A percentile compares a stretch with the other conserved stretches of the same genome.
Conservation (phyloP, 2,888 invertebrate genomes). For the Herminia tarsipennalis region DNA sequence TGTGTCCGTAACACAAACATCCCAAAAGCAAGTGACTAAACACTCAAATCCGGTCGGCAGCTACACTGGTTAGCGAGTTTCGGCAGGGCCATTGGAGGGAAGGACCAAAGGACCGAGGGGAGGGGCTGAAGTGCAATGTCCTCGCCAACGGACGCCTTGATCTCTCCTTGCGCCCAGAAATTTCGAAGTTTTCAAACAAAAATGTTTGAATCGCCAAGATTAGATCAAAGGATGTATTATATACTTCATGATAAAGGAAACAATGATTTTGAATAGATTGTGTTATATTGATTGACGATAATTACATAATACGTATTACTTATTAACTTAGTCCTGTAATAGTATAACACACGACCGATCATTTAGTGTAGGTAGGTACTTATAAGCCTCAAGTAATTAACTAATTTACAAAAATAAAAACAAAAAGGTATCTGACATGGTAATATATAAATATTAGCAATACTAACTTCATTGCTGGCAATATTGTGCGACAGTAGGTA, state of each 20-base stretch:
- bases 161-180: constrained; percentile 59
- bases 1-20: constrained; percentile 52
- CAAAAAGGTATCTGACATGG: too few relatives aligned
- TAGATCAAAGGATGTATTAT: too few relatives aligned
- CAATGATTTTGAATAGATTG: background rate
- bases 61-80: constrained; percentile 77
- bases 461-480: too few relatives aligned
- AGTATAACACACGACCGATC: too few relatives aligned
- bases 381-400: too few relatives aligned
- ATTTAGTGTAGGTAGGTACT: too few relatives aligned
- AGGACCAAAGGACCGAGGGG: constrained; percentile 66
- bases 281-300: background rate
- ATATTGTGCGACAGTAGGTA: too few relatives aligned
- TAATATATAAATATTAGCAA: too few relatives aligned
- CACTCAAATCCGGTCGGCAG: constrained; percentile 77
- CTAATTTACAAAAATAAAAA: too few relatives aligned
- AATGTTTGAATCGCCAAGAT: constrained; percentile 38
- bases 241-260: too few relatives aligned
- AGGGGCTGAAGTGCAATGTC: constrained; percentile 82
- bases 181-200: constrained; percentile 61
- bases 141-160: constrained; percentile 82
- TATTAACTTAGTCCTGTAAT: too few relatives aligned
- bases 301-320: too few relatives aligned
- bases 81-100: constrained; percentile 71
- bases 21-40: constrained; percentile 66